Conservation (phyloP, 2,888 invertebrate genomes). For the Cataglyphis cursor region DNA sequence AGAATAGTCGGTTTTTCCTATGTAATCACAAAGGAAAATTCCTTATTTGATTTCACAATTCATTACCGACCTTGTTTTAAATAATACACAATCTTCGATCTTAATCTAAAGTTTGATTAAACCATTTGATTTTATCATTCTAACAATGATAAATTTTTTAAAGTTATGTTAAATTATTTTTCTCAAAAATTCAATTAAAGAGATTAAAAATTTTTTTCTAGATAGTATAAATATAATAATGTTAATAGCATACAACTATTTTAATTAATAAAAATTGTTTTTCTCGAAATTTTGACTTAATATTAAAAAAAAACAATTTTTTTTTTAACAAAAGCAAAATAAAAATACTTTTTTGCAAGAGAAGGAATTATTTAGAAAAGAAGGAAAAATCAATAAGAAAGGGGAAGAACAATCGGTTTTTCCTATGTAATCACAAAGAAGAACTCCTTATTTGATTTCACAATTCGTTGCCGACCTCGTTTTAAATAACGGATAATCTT, state of each 20-base stretch:
- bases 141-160: constrained; percentile 15
- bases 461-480: not conserved
- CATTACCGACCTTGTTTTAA: not conserved
- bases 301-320: not conserved
- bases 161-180: too few species aligned
- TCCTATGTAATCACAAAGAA: constrained; percentile 13
- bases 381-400: not conserved
- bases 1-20: constrained; percentile 4
- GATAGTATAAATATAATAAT: not conserved
- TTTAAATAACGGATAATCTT: not conserved
- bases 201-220: not conserved
- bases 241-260: not conserved
- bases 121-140: not conserved
- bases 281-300: not conserved
- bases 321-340: not conserved
- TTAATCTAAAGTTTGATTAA: not conserved
- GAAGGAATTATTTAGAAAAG: not conserved
- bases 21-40: constrained; percentile 5
- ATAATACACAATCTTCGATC: not conserved
- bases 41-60: not conserved
- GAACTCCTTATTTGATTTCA: not conserved
- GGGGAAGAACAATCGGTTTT: constrained; percentile 5
- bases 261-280: not conserved
- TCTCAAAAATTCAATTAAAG: not conserved
- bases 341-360: not conserved